phyloP scores from a whole-genome alignment of 2,888 invertebrate species.

The Chloroclystis v-ata region DNA sequence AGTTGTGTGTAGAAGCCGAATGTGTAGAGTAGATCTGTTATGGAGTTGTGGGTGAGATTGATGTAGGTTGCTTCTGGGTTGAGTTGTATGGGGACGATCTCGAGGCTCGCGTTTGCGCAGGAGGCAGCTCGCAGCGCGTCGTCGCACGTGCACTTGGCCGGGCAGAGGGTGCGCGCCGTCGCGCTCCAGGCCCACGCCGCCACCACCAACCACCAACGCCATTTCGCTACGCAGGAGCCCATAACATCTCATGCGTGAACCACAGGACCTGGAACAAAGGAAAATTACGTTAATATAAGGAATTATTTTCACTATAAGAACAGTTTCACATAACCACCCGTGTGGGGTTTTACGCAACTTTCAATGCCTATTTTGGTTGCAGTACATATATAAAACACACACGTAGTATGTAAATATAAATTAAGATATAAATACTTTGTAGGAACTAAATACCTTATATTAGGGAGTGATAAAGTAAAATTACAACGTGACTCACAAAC shows the following conservation, averaged over 20 bases:
- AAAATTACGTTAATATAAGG: constrained; percentile 24
- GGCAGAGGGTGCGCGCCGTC: constrained; percentile 82
- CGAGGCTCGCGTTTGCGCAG: constrained; percentile 87
- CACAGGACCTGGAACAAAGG: constrained; percentile 61
- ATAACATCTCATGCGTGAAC: constrained; percentile 75
- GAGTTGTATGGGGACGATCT: constrained; percentile 91
- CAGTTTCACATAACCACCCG: no score
- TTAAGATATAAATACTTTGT: no score
- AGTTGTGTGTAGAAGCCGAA: constrained; percentile 89
- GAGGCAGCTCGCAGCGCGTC: constrained; percentile 85
- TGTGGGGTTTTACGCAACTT: no score
- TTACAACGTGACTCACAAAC: constrained; percentile 21
- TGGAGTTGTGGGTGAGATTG: constrained; percentile 89
- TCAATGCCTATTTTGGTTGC: no score
- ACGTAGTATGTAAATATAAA: no score
- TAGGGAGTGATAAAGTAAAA: no score
- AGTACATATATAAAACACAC: no score
- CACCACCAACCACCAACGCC: constrained; percentile 76
- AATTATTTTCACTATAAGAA: no score
- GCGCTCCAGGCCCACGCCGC: constrained; percentile 75
- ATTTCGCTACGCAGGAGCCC: constrained; percentile 73
- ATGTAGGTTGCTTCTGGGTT: constrained; percentile 91
- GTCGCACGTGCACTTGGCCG: constrained; percentile 88
- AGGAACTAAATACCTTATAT: no score
- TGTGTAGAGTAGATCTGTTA: constrained; percentile 86